phyloP scores from a whole-genome alignment of 2,113 vertebrate species.

The Proteles cristata region DNA sequence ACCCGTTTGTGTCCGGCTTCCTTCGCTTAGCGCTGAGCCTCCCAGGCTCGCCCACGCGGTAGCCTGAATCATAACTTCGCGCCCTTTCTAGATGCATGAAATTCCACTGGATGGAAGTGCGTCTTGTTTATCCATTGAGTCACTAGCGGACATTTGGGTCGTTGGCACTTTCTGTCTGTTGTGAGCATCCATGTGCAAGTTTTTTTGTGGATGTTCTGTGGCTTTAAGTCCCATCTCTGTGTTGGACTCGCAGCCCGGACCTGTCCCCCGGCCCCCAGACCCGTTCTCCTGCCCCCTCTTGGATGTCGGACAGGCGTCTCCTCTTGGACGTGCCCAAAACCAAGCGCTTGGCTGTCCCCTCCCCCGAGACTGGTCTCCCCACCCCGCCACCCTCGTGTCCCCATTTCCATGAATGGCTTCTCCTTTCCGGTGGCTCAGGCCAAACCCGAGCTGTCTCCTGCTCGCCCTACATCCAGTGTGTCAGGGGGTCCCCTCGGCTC shows the following conservation, averaged over 20 bases:
- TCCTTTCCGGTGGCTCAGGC: background rate
- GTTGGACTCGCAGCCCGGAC: background rate
- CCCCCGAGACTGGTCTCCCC: background rate
- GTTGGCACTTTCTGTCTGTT: background rate
- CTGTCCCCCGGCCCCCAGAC: background rate
- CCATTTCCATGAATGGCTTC: background rate
- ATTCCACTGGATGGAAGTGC: fast-evolving
- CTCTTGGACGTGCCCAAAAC: too few relatives aligned
- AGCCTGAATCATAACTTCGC: background rate
- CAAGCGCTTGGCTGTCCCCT: background rate
- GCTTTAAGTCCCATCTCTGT: background rate
- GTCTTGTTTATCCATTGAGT: background rate
- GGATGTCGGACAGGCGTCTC: background rate
- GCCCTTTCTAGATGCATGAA: background rate
- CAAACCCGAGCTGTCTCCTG: background rate
- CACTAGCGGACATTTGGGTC: background rate
- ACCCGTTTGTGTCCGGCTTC: background rate
- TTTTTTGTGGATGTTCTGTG: background rate
- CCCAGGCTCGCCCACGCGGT: fast-evolving
- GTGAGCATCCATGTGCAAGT: fast-evolving
- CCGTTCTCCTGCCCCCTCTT: background rate
- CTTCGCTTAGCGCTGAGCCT: background rate
- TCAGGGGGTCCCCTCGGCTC: background rate
- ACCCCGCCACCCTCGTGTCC: fast-evolving
- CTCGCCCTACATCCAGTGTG: background rate